phyloP scores from a whole-genome alignment of 2,797 vertebrate genomes.

The Anomalospiza imberbis region DNA sequence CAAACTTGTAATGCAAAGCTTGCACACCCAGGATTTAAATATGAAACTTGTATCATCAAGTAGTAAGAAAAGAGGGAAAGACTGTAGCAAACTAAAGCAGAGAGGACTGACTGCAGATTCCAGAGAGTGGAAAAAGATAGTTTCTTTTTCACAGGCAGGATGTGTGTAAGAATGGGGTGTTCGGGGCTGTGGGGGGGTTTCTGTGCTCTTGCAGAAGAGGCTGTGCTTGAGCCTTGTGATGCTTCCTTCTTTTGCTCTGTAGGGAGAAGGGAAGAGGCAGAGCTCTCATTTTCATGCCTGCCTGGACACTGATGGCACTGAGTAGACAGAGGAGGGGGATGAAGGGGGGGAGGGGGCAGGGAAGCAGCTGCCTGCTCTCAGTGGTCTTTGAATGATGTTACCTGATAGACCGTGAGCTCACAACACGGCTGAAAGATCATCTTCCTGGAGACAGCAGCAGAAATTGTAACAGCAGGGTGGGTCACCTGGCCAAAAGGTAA shows the following conservation, averaged over 20 bases:
- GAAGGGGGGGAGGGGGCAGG: rapidly evolving
- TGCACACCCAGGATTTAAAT: not conserved
- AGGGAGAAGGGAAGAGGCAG: not conserved
- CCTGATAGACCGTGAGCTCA: not conserved
- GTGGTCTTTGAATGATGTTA: not conserved
- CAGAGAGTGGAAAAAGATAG: not conserved
- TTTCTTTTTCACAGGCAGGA: not conserved
- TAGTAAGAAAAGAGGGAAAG: not conserved
- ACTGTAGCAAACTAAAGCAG: not conserved
- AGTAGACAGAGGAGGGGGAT: not conserved
- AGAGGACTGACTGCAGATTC: not conserved
- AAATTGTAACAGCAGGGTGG: not conserved
- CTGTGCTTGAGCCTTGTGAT: not conserved
- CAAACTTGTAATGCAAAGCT: not conserved
- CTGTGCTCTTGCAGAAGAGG: not conserved
- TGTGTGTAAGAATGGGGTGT: not conserved
- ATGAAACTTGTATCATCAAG: not conserved
- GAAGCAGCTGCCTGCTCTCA: conserved; percentile 8
- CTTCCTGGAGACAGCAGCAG: not conserved
- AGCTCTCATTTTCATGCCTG: not conserved
- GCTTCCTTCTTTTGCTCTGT: rapidly evolving
- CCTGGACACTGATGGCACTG: not conserved
- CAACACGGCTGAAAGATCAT: rapidly evolving
- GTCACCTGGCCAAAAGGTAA: not conserved
- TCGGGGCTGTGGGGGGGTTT: not conserved